phyloP scores from a whole-genome alignment of 2,797 vertebrate genomes.

The Chiloscyllium punctatum region DNA sequence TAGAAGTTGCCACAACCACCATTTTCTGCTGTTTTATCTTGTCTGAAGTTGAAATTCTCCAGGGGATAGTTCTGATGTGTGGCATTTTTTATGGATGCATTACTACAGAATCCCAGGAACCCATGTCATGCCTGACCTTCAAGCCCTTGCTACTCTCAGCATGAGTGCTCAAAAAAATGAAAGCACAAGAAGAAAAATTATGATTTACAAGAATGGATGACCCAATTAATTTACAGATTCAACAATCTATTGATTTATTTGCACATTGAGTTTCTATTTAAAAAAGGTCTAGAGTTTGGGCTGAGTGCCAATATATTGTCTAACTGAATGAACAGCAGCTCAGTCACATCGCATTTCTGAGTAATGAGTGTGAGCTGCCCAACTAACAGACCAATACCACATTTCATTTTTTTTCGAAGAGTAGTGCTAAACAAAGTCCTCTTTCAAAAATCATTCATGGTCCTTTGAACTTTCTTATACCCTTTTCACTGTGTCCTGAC shows the following conservation, averaged over 20 bases:
- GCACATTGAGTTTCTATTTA: background rate
- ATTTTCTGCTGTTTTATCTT: background rate
- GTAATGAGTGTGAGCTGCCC: background rate
- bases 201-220: background rate
- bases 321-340: constrained; percentile 28
- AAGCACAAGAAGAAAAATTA: background rate
- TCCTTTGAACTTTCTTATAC: background rate
- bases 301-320: background rate
- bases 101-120: background rate
- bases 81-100: background rate
- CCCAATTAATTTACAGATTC: background rate
- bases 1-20: background rate
- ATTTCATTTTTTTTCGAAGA: background rate
- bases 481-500: background rate
- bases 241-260: background rate
- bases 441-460: background rate
- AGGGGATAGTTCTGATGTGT: background rate
- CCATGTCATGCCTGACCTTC: background rate
- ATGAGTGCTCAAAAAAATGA: background rate
- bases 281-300: background rate
- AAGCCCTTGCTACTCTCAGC: background rate
- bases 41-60: background rate
- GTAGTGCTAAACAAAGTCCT: background rate
- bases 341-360: constrained; percentile 16
- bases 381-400: background rate